Evolutionary conservation across 2,888 invertebrate species (phyloP), one percentile per base, ranked within the genome.

Genomic region (Melanchra persicariae): DNA sequence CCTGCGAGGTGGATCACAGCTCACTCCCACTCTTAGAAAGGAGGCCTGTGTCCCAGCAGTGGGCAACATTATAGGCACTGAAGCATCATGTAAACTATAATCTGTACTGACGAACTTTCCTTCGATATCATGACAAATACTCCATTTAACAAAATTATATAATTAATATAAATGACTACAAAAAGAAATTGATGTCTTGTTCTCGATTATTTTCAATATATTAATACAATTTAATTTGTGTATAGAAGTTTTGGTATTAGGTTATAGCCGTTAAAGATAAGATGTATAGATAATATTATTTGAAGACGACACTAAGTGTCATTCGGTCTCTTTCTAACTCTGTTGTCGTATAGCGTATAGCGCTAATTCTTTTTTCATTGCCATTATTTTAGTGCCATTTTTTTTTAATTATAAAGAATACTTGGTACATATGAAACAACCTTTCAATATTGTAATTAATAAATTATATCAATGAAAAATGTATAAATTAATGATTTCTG

Each of bases 221-320:
- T 62, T 59, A 62, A 26, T 70, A 40, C 30, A 58, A 59, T 63
- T 66, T 63, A 70, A 63, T 78, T 75, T 66, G 70, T 79, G 65
- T 78, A 8, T 17, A 68, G 10, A 78, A 54, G 19, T 62, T 74
- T 78, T 79, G 59, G 70, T 70, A 60, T 78, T 51, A n/a, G 15
- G 15, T 54, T 65, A 51, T 30, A 70, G 54, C 74, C 49, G 64
- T 70, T 24, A 51, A 17, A 51, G 62, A 67, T 49, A 59, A 51
- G 58, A 79, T 71, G 75, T 61, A 70, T 77, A 47, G 59, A 64
- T n/a, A 47, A 19, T 49, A 15, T 59, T 49, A 15, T 59, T 77
- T 62, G 22, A 15, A 8, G 24, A 64, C 24, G n/a, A 37, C 49
- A 49, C 30, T 4, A 19, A 34, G n/a, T 37, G 17, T 43, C 12